Base-by-base conservation (phyloP, 2,888 invertebrate species). In the Plebejus argus region DNA sequence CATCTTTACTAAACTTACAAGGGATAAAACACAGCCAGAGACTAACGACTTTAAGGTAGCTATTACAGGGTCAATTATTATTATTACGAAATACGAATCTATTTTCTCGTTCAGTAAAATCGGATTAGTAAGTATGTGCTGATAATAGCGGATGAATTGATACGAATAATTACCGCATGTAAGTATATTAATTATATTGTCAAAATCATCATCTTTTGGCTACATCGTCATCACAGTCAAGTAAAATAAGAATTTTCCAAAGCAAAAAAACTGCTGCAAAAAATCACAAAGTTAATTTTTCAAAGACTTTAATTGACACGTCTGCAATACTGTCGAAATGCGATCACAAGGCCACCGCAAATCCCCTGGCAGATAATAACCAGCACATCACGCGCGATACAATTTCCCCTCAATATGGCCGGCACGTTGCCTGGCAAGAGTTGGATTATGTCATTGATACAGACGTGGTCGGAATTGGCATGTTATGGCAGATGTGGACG, bases 361-460 rank as follows among this genome's bases (percentile, higher is more conserved):
- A 23, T 74, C 45, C 49, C 74, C 28, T 28, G 74, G 7, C 49
- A 74, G 18, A 6, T 20, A 53, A 28, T 74, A 28, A 3, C 35
- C 71, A 71, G 39, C 71, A 18, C 53, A 15, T 74, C 74, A 74
- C 74, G 74, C 28, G 49, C 33, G 74, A 49, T 49, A 74, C 74
- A 74, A 53, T 74, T 74, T 45, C 49, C 74, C 74, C 23, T 28
- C 23, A 45, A 72, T 72, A 74, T 53, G 45, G 53, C 74, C 74
- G 28, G 15, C 74, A 49, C 74, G 74, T 49, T 15, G 12, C 18
- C 23, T 53, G 74, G 49, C 74, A 49, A 74, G 23, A 74, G 45
- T 74, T 49, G 74, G 53, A 53, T 74, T 74, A 74, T 74, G 74
- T 74, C 74, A 74, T 45, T 53, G 72, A 39, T 71, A 39, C 74